Evolutionary conservation across 2,888 invertebrate genomes (phyloP), one percentile per base, ranked within the genome.

Genomic region (Plusia festucae): DNA sequence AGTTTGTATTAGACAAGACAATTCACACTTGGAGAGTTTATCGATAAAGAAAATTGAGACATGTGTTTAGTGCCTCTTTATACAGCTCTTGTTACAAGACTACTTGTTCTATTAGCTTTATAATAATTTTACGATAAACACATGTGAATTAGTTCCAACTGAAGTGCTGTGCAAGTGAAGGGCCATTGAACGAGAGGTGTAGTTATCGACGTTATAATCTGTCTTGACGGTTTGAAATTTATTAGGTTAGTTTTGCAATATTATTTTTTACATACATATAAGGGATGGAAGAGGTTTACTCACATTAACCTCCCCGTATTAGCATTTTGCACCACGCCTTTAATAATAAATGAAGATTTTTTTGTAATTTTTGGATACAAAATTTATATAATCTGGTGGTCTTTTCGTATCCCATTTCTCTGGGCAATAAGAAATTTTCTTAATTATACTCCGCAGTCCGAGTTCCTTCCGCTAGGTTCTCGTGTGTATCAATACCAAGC

Each of bases 1-100:
- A 61, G 60, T 66, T 27, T 18, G 7, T 34, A 22, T 11, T 15
- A n/a, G 15, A 18, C 46, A 11, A 24, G 13, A 24, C 20, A 22
- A 52, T 24, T 20, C 20, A 52, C 52, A 15, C 22, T 18, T 16
- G 8, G 8, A 8, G 18, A 46, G 46, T 18, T 46, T 18, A 46
- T 18, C 46, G 20, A 18, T 13, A 34, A 5, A 13, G 34, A 34
- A 15, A 34, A 34, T 34, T 34, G 34, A 34, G 34, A 34, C 5
- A 15, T 34, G 34, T 34, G 15, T 34, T 15, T 15, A 34, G 1
- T 2, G 34, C 0, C 4, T 13, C 9, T 40, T 15, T 15, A 40
- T n/a, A 40, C n/a, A 15, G 6, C 40, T 40, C 40, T 40, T 40
- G n/a, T 6, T 40, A 40, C 34, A 34, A 40, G 3, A 40, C n/a